Evolutionary conservation across 2,113 vertebrate species (phyloP).

Genomic region (Bos javanicus): DNA sequence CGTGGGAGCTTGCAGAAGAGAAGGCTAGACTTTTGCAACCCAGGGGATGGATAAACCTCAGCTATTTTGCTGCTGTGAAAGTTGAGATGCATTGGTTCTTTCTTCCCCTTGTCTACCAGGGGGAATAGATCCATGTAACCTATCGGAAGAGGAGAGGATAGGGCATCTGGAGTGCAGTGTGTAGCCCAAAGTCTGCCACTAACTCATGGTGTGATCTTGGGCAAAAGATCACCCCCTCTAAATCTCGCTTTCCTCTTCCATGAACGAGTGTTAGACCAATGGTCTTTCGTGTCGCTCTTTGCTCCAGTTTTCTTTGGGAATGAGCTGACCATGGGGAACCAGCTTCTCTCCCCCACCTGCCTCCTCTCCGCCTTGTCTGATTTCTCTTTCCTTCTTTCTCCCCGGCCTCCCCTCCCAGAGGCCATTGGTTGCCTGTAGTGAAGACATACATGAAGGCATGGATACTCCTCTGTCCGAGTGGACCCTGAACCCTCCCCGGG

Average conservation of each 20-base stretch:
- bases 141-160: not conserved
- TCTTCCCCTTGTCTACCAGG: not conserved
- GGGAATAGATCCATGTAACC: not conserved
- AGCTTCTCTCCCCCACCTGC: not conserved
- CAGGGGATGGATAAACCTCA: not conserved
- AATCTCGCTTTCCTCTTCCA: not conserved
- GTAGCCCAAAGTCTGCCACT: not conserved
- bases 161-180: not conserved
- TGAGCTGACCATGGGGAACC: not conserved
- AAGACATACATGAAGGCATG: not conserved
- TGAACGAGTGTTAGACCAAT: not conserved
- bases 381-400: not conserved
- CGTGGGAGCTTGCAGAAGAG: slow-evolving; percentile 41
- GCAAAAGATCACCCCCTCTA: not conserved
- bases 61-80: not conserved
- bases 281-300: not conserved
- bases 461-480: rapidly evolving
- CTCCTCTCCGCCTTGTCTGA: not conserved
- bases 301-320: not conserved
- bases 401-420: not conserved
- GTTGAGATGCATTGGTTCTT: not conserved
- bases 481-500: not conserved
- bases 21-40: slow-evolving; percentile 51
- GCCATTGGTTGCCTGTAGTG: not conserved
- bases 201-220: not conserved